Evolutionary conservation across 1,140 invertebrate species (phyloP), one percentile per base, ranked within the genome.

Genomic region (Lepidotrigona ventralis): DNA sequence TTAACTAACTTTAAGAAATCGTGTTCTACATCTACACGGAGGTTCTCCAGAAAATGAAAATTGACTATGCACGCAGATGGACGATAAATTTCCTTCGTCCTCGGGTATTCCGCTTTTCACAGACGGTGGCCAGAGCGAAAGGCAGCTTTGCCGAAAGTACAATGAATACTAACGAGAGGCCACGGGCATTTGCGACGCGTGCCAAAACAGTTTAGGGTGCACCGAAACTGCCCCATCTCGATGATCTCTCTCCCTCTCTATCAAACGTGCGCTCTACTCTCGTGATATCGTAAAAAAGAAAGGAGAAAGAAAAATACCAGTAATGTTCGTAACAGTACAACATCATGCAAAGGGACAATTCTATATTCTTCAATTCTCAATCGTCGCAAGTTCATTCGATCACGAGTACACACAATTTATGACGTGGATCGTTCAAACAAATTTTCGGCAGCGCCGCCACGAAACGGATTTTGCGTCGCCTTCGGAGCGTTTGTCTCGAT

Each of bases 151-250:
- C 29, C 60, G 19, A 39, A 78, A 29, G 76, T 72, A 90, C 90
- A 90, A 90, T 90, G 83, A 88, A 88, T 86, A 71, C 88, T 91
- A 91, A 91, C 89, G 88, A 91, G 84, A 60, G 29, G 21, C 58
- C 56, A 76, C 53, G 69, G 84, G 76, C 76, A 26, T 81, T 82
- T 72, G 69, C 64, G 84, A 78, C 87, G 86, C 86, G 90, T 91
- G 90, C 83, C 90, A 88, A 90, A 91, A 90, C 88, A 92, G 90
- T 90, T 90, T 64, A 73, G 88, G 85, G 83, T 81, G n/a, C 64
- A 64, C 73, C 26, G 79, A 68, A 39, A 58, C 33, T 66, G 64
- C 87, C 78, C 63, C 85, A 84, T 83, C 78, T 5, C 56, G n/a
- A 68, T 72, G 26, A 68, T 60, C 29, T 26, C 21, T 68, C 60